A percentile compares a stretch with the other conserved stretches of the same genome.
Evolutionary conservation across 2,113 vertebrate species (phyloP).

Genomic region (Ibidorhyncha struthersii): DNA sequence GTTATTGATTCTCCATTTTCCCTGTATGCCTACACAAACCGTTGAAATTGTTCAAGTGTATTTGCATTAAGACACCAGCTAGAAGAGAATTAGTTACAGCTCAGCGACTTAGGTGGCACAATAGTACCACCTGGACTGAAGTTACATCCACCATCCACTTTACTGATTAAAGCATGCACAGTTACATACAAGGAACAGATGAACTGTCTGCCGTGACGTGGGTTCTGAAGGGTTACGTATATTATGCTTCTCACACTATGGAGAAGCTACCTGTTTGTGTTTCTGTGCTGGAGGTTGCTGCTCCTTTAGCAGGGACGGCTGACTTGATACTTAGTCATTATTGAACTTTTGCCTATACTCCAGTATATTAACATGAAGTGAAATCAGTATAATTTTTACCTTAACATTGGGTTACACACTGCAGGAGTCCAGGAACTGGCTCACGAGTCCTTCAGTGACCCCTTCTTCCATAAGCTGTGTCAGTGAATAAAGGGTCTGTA

Average conservation of each 20-base stretch:
- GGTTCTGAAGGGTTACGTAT: neutral
- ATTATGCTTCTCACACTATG: neutral
- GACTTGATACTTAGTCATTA: neutral
- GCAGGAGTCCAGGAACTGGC: neutral
- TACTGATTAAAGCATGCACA: neutral
- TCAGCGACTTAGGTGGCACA: neutral
- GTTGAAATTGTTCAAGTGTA: neutral
- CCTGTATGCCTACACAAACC: fast-evolving
- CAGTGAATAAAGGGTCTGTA: neutral
- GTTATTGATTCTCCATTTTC: neutral
- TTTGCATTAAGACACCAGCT: neutral
- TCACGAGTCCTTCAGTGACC: neutral
- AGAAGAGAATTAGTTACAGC: neutral
- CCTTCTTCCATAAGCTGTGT: neutral
- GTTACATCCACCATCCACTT: neutral
- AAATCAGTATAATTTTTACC: neutral
- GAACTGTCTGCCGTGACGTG: neutral
- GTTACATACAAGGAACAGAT: neutral
- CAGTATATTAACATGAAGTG: neutral
- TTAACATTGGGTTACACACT: neutral
- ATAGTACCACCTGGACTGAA: neutral
- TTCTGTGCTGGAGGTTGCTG: neutral
- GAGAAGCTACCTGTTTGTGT: neutral
- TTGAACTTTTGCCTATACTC: neutral
- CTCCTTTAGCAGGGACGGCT: neutral